Conservation (phyloP, 2,888 invertebrate genomes). For the Teleiodes luculella region DNA sequence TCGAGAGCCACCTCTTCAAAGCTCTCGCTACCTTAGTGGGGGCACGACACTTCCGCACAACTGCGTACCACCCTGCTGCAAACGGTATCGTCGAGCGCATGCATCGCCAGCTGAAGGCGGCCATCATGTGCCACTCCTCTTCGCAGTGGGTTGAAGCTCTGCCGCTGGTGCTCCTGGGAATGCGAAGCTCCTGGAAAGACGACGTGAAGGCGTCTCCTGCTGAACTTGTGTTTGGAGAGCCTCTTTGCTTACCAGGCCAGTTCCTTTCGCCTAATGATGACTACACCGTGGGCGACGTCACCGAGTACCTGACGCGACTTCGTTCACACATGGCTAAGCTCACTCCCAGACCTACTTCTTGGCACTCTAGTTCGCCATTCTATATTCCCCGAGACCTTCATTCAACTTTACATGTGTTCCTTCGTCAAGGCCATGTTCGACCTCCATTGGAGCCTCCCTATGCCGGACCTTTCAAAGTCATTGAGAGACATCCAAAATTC, state of each 20-base stretch:
- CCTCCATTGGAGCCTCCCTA: not conserved
- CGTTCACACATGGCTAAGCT: not conserved
- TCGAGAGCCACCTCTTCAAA: not conserved
- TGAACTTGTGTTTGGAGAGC: not conserved
- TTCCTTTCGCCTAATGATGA: not conserved
- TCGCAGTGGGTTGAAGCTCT: not conserved
- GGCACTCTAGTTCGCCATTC: not conserved
- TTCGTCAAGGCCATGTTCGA: not conserved
- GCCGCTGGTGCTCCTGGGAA: not conserved
- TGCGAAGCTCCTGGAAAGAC: not conserved
- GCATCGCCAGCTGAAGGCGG: constrained; percentile 49
- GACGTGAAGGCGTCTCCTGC: not conserved
- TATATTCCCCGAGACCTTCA: not conserved
- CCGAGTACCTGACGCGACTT: too few relatives aligned
- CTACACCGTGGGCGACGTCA: not conserved
- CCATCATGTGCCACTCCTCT: constrained; percentile 26
- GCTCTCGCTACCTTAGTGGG: not conserved
- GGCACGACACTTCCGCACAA: not conserved
- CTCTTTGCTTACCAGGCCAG: not conserved
- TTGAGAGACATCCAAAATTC: not conserved
- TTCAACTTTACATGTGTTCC: not conserved
- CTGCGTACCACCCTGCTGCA: not conserved
- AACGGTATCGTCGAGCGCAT: constrained; percentile 12
- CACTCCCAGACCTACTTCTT: not conserved
- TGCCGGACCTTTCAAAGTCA: not conserved